A percentile compares a stretch with the other conserved stretches of the same genome.
These are phyloP conservation scores for Scartelaos histophorus DNA, from an alignment of 2,113 vertebrate genomes.

Conservation along the genomic window DNA sequence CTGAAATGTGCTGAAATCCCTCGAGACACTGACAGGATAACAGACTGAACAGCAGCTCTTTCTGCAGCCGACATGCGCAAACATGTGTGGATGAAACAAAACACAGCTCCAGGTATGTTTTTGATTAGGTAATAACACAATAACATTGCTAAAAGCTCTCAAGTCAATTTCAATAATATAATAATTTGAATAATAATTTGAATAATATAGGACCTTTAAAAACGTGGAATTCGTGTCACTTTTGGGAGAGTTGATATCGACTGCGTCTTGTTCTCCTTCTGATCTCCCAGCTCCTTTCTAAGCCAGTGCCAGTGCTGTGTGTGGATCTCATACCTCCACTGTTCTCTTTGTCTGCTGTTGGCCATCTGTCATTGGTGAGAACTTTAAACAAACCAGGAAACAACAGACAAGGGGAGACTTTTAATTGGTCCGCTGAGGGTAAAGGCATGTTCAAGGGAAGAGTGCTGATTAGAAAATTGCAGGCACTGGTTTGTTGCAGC, in stretches of 20 bases:
- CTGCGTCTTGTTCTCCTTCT: not conserved
- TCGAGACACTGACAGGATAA: too few species aligned
- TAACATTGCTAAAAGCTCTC: too few species aligned
- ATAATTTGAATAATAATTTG: too few species aligned
- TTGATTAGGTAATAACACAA: too few species aligned
- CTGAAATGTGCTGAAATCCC: too few species aligned
- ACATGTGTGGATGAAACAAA: too few species aligned
- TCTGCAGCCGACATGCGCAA: too few species aligned
- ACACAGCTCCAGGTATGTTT: too few species aligned
- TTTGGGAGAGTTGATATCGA: not conserved
- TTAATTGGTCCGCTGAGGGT: constrained; percentile 71
- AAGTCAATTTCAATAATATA: too few species aligned
- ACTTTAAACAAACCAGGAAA: constrained; percentile 57
- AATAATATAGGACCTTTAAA: not conserved
- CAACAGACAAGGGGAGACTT: constrained; percentile 43
- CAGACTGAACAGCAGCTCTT: too few species aligned
- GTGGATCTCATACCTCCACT: not conserved
- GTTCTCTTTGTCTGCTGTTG: constrained; percentile 28
- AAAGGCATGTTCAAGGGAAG: constrained; percentile 36
- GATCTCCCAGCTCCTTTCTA: not conserved
- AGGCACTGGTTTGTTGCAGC: constrained; percentile 42
- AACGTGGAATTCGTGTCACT: not conserved
- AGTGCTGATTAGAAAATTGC: constrained; percentile 56
- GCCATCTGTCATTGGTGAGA: constrained; percentile 70
- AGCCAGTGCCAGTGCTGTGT: constrained; percentile 3